Conservation (phyloP, 2,888 invertebrate genomes). For the Cyclophora punctaria region DNA sequence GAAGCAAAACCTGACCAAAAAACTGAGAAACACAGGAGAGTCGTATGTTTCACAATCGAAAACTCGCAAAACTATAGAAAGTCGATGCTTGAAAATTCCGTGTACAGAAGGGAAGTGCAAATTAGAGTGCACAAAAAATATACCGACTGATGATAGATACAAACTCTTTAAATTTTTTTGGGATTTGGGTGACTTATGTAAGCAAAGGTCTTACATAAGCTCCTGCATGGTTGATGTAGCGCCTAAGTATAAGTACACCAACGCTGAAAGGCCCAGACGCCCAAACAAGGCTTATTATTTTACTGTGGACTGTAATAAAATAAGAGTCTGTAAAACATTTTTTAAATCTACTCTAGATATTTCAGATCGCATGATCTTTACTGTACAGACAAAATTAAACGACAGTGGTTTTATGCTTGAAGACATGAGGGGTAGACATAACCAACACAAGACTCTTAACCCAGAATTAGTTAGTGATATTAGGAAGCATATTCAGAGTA, state of each 20-base stretch:
- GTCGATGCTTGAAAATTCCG: background rate
- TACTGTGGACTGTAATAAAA: conserved; percentile 2
- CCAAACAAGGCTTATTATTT: conserved; percentile 9
- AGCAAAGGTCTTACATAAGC: conserved; percentile 3
- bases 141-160: background rate
- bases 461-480: conserved; percentile 1
- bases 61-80: conserved; percentile 3
- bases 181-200: conserved; percentile 6
- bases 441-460: conserved; percentile 2
- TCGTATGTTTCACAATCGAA: conserved; percentile 5
- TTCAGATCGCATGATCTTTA: conserved; percentile 3
- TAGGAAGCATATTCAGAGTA: conserved; percentile 4
- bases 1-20: conserved; percentile 8
- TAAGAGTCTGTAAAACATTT: conserved; percentile 3
- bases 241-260: conserved; percentile 9
- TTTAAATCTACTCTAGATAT: conserved; percentile 4
- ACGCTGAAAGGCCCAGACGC: conserved; percentile 4
- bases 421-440: conserved; percentile 5
- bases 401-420: conserved; percentile 4
- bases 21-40: conserved; percentile 4
- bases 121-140: conserved; percentile 1
- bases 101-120: conserved; percentile 3
- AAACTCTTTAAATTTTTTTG: conserved; percentile 6
- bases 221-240: conserved; percentile 6
- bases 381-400: conserved; percentile 1